Conservation (phyloP, 2,797 vertebrate species). For the Vespertilio murinus region DNA sequence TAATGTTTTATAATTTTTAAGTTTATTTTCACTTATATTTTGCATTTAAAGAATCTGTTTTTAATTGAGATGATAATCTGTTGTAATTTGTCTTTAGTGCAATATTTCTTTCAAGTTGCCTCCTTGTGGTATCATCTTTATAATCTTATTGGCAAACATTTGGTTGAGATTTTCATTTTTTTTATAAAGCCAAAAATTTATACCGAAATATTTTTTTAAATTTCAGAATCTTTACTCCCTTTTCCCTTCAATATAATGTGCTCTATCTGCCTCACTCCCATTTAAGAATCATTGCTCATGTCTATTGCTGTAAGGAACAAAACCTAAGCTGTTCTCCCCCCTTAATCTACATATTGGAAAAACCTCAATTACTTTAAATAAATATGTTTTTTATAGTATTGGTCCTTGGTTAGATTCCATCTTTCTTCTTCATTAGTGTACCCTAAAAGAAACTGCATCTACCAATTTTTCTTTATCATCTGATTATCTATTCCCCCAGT, state of each 20-base stretch:
- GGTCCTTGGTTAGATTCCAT: not conserved
- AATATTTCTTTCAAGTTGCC: not conserved
- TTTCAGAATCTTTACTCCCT: not conserved
- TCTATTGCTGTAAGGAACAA: not conserved
- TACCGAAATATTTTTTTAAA: not conserved
- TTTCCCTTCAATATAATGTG: not conserved
- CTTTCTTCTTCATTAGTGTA: not conserved
- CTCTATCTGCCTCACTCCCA: not conserved
- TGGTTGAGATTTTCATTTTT: not conserved
- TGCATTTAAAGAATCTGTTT: not conserved
- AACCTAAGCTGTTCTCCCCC: not conserved
- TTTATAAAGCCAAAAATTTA: not conserved
- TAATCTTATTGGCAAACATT: not conserved
- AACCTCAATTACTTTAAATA: constrained; percentile 3
- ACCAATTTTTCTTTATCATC: constrained; percentile 21
- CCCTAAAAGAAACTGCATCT: not conserved
- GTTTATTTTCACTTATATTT: constrained; percentile 9
- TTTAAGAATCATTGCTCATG: constrained; percentile 14
- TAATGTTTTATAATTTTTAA: not conserved
- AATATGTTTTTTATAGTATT: constrained; percentile 7
- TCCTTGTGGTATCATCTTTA: not conserved
- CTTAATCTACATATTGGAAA: not conserved
- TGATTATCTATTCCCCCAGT: not conserved
- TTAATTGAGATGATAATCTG: not conserved
- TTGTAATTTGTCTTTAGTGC: constrained; percentile 43